A percentile compares a stretch with the other conserved stretches of the same genome.
Evolutionary conservation across 2,888 invertebrate genomes (phyloP).

Genomic region (Cerastis leucographa): DNA sequence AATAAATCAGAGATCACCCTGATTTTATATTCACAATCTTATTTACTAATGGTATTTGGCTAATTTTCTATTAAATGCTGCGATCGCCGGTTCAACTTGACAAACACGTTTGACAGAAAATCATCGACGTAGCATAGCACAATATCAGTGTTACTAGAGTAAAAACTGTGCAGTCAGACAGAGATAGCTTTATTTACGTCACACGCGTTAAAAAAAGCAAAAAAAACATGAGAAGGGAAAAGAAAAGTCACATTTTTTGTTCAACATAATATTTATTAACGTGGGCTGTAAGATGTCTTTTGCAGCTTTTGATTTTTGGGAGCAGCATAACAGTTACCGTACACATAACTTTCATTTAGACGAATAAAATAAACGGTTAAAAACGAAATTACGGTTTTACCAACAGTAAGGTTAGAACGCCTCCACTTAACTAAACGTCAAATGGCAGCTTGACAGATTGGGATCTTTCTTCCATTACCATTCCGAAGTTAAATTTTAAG

Average conservation of each 20-base stretch:
- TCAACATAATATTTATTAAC: not conserved
- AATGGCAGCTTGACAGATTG: constrained; percentile 53
- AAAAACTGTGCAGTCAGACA: not conserved
- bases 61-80: constrained; percentile 47
- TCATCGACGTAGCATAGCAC: constrained; percentile 81
- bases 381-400: not conserved
- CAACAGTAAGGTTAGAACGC: not conserved
- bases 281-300: not conserved
- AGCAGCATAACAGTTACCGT: not conserved
- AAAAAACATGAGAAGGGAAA: not conserved
- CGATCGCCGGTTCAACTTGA: constrained; percentile 70
- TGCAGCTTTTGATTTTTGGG: not conserved
- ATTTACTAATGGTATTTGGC: constrained; percentile 56
- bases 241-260: not conserved
- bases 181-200: not conserved
- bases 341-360: not conserved
- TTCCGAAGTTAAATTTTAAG: constrained; percentile 76
- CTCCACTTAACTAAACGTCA: constrained; percentile 32
- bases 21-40: constrained; percentile 56
- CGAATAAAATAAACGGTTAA: not conserved
- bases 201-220: not conserved
- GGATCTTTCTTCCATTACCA: constrained; percentile 59
- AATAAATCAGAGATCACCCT: constrained; percentile 62
- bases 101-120: constrained; percentile 78
- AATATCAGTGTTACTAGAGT: constrained; percentile 64